Evolutionary conservation across 1,140 invertebrate genomes (phyloP).

Genomic region (Phthorimaea operculella): DNA sequence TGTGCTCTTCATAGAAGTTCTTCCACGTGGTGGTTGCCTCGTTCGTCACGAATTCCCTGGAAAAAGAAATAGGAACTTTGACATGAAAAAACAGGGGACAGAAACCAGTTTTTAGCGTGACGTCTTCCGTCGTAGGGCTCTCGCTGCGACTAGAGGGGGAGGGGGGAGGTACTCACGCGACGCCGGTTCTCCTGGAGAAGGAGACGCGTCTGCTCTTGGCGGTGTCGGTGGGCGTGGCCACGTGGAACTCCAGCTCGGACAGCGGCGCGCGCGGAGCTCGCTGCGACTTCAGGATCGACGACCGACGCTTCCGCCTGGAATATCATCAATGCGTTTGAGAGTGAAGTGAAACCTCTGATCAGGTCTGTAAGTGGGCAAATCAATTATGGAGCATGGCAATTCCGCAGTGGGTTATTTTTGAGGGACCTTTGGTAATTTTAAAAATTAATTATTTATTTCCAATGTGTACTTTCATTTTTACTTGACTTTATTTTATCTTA

Average conservation of each 20-base stretch:
- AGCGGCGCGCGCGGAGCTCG: slow-evolving; percentile 45
- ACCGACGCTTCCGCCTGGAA: slow-evolving; percentile 52
- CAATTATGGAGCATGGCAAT: background rate
- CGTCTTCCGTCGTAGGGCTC: too few species aligned
- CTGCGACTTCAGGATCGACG: slow-evolving; percentile 55
- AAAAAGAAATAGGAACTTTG: slow-evolving; percentile 11
- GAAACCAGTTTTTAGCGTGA: too few species aligned
- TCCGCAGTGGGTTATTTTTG: background rate
- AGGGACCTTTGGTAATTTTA: background rate
- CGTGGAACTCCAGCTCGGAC: slow-evolving; percentile 52
- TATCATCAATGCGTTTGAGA: background rate
- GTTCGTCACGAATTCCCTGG: slow-evolving; percentile 52
- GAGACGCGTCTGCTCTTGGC: slow-evolving; percentile 53
- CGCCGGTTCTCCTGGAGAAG: slow-evolving; percentile 46
- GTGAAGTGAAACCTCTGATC: background rate
- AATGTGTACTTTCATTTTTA: too few species aligned
- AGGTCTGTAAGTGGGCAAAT: background rate
- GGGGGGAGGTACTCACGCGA: slow-evolving; percentile 38
- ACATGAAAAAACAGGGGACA: too few species aligned
- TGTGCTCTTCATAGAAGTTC: slow-evolving; percentile 57
- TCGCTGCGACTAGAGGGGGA: too few species aligned
- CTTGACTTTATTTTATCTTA: too few species aligned
- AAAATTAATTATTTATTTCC: too few species aligned
- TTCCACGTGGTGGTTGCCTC: slow-evolving; percentile 60
- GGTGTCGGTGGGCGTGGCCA: slow-evolving; percentile 46